These are phyloP conservation scores for Reticulitermes lucifugus DNA, from an alignment of 2,888 invertebrate species.

Conservation along the genomic window DNA sequence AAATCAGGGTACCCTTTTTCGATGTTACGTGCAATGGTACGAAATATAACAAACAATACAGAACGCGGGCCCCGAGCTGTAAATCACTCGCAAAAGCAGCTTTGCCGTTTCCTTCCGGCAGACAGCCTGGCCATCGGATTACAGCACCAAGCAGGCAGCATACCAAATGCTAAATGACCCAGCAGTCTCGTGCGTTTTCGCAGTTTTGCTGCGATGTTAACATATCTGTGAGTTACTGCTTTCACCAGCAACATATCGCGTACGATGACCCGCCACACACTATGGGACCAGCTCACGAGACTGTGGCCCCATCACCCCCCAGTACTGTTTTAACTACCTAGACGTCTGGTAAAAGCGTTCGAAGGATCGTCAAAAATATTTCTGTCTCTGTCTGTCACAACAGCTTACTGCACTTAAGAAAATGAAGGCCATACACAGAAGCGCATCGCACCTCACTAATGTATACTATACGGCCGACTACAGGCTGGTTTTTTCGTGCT, in stretches of 20 bases:
- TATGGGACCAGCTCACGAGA: not conserved
- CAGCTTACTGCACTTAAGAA: too few relatives aligned
- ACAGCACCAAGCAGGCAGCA: not conserved
- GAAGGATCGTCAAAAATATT: too few relatives aligned
- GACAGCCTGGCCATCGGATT: constrained; percentile 16
- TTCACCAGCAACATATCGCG: not conserved
- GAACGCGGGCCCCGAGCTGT: constrained; percentile 19
- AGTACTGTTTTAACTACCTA: too few relatives aligned
- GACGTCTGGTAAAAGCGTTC: too few relatives aligned
- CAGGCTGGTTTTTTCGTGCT: too few relatives aligned
- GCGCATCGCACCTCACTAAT: too few relatives aligned
- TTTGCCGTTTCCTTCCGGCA: constrained; percentile 37
- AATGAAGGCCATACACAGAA: too few relatives aligned
- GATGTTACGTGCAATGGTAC: not conserved
- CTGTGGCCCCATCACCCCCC: too few relatives aligned
- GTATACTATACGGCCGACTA: too few relatives aligned
- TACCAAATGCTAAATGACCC: constrained; percentile 26
- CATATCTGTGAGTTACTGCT: constrained; percentile 31
- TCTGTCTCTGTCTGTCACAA: too few relatives aligned
- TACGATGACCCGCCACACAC: constrained; percentile 13
- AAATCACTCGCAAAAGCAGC: constrained; percentile 32
- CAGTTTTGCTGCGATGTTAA: constrained; percentile 25
- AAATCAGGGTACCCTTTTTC: not conserved
- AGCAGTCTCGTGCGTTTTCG: constrained; percentile 3
- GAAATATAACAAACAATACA: constrained; percentile 12